phyloP scores from a whole-genome alignment of 1,140 invertebrate species.

The Helicoverpa armigera region DNA sequence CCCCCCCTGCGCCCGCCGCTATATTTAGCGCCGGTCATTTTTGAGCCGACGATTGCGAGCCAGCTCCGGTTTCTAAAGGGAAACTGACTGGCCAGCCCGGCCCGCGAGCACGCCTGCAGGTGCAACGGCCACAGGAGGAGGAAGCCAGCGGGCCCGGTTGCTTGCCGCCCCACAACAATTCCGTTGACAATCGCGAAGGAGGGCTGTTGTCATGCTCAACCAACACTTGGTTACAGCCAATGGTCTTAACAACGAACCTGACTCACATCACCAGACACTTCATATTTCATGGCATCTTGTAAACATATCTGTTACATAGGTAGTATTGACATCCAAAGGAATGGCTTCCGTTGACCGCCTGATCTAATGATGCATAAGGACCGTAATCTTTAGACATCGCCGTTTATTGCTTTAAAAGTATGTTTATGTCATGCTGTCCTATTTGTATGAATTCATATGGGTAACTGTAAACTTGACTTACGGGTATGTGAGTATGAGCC shows the following conservation, averaged over 20 bases:
- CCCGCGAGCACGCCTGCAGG: conserved; percentile 56
- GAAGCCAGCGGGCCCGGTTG: conserved; percentile 25
- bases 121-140: conserved; percentile 55
- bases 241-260: neutral
- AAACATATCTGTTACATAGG: no score
- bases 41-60: conserved; percentile 72
- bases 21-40: conserved; percentile 81
- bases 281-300: neutral
- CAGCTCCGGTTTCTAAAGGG: conserved; percentile 82
- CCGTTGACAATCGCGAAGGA: neutral
- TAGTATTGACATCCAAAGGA: no score
- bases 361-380: neutral
- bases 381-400: neutral
- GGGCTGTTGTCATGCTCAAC: conserved; percentile 4
- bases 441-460: conserved; percentile 3
- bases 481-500: conserved; percentile 30
- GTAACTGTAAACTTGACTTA: conserved; percentile 17
- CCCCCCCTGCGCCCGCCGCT: conserved; percentile 60
- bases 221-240: neutral
- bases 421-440: neutral
- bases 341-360: no score
- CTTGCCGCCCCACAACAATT: neutral
- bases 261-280: neutral
- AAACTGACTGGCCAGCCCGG: conserved; percentile 59
- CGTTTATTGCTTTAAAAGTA: neutral